Percentiles rank a stretch among this genome's conserved stretches.
phyloP scores from a whole-genome alignment of 2,888 invertebrate species.

The Cheilosia urbana region DNA sequence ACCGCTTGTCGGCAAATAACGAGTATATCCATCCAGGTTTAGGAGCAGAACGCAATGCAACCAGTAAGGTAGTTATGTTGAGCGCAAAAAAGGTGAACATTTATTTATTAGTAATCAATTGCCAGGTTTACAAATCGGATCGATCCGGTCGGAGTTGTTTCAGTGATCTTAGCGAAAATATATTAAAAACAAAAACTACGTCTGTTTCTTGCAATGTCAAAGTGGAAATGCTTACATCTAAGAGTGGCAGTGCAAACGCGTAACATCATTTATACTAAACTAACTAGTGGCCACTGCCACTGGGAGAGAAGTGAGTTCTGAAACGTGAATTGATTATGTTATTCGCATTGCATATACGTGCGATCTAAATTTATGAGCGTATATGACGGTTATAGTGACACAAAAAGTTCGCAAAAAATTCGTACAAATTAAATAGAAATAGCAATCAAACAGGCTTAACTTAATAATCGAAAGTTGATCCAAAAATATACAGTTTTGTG shows the following conservation, averaged over 20 bases:
- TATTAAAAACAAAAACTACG: not conserved
- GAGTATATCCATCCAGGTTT: not conserved
- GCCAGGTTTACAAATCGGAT: not conserved
- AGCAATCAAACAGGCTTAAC: too few relatives aligned
- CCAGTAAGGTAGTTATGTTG: not conserved
- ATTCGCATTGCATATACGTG: not conserved
- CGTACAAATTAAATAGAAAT: too few relatives aligned
- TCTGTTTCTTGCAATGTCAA: not conserved
- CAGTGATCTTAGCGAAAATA: not conserved
- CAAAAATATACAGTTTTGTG: not conserved
- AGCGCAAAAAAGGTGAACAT: not conserved
- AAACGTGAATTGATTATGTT: not conserved
- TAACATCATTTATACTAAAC: too few relatives aligned
- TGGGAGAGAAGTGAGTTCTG: not conserved
- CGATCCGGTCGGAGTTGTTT: not conserved
- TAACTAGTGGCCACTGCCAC: not conserved
- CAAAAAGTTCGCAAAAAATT: not conserved
- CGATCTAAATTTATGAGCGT: not conserved
- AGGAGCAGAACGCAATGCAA: not conserved
- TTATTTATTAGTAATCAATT: constrained; percentile 4
- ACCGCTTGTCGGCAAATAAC: not conserved
- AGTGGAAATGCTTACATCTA: not conserved
- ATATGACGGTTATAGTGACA: not conserved
- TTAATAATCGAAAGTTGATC: not conserved
- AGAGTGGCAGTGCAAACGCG: too few relatives aligned